Evolutionary conservation across 2,888 invertebrate species (phyloP).

Genomic region (Napeogenes sylphis): DNA sequence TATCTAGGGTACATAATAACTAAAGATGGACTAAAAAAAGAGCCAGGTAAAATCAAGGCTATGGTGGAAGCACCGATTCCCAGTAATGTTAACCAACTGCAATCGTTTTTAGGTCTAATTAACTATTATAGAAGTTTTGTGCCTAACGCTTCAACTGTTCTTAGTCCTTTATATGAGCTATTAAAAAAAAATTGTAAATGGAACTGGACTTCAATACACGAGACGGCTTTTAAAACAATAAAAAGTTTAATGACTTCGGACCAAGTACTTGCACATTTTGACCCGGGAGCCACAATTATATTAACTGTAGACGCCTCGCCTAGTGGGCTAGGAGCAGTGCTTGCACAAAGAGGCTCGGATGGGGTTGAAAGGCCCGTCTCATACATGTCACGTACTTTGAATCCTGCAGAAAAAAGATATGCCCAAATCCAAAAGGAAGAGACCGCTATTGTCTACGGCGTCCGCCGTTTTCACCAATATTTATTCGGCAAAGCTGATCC

Average conservation of each 20-base stretch:
- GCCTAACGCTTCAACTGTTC: slow-evolving; percentile 21
- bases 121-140: slow-evolving; percentile 31
- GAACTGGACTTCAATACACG: slow-evolving; percentile 15
- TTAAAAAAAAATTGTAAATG: slow-evolving; percentile 26
- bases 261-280: slow-evolving; percentile 26
- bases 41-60: slow-evolving; percentile 27
- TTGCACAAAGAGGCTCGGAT: slow-evolving; percentile 28
- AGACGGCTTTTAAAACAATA: slow-evolving; percentile 15
- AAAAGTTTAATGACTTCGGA: slow-evolving; percentile 23
- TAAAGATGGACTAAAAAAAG: slow-evolving; percentile 28
- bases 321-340: slow-evolving; percentile 29
- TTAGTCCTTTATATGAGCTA: slow-evolving; percentile 26
- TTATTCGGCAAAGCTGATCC: slow-evolving; percentile 33
- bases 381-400: slow-evolving; percentile 30
- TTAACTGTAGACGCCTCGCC: slow-evolving; percentile 35
- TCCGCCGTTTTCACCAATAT: slow-evolving; percentile 33
- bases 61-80: slow-evolving; percentile 26
- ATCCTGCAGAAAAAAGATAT: slow-evolving; percentile 30
- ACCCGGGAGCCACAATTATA: slow-evolving; percentile 25
- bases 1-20: slow-evolving; percentile 30
- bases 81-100: slow-evolving; percentile 25
- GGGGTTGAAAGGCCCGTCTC: slow-evolving; percentile 24
- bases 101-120: slow-evolving; percentile 30
- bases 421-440: slow-evolving; percentile 38
- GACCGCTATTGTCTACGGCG: slow-evolving; percentile 35